phyloP scores from a whole-genome alignment of 2,888 invertebrate species.

The Nomada lathburiana region DNA sequence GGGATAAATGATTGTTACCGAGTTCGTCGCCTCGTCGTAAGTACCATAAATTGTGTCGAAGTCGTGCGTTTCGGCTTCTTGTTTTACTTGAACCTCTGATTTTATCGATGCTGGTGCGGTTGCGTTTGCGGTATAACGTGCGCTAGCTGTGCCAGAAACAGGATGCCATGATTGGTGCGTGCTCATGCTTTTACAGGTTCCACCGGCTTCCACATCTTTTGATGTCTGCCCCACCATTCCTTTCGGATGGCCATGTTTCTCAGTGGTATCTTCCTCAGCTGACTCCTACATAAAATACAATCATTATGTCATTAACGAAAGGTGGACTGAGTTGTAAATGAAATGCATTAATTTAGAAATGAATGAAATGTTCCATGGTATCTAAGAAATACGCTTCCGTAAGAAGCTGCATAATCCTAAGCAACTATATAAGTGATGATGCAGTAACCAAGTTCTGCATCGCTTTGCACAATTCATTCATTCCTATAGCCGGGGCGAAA shows the following conservation, averaged over 20 bases:
- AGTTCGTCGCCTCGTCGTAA: constrained; percentile 90
- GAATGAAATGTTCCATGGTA: constrained; percentile 40
- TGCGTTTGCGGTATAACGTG: constrained; percentile 58
- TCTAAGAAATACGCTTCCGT: neutral
- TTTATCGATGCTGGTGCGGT: constrained; percentile 66
- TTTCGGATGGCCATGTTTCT: constrained; percentile 86
- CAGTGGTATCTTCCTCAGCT: constrained; percentile 83
- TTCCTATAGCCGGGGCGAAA: constrained; percentile 21
- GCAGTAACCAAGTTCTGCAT: neutral
- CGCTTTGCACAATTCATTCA: constrained; percentile 57
- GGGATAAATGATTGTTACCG: constrained; percentile 90
- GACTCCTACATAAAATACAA: constrained; percentile 76
- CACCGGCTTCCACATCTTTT: constrained; percentile 93
- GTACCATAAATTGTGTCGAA: constrained; percentile 89
- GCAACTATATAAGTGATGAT: neutral
- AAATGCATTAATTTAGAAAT: constrained; percentile 46
- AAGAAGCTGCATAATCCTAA: neutral
- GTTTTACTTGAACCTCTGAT: constrained; percentile 75
- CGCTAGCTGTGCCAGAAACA: constrained; percentile 35
- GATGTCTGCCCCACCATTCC: constrained; percentile 95
- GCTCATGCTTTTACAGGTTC: constrained; percentile 85
- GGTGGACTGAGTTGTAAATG: constrained; percentile 58
- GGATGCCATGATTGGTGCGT: constrained; percentile 47
- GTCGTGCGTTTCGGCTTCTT: constrained; percentile 83
- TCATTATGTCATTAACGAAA: constrained; percentile 59